Conservation (phyloP, 2,797 vertebrate species). For the Perodicticus potto region DNA sequence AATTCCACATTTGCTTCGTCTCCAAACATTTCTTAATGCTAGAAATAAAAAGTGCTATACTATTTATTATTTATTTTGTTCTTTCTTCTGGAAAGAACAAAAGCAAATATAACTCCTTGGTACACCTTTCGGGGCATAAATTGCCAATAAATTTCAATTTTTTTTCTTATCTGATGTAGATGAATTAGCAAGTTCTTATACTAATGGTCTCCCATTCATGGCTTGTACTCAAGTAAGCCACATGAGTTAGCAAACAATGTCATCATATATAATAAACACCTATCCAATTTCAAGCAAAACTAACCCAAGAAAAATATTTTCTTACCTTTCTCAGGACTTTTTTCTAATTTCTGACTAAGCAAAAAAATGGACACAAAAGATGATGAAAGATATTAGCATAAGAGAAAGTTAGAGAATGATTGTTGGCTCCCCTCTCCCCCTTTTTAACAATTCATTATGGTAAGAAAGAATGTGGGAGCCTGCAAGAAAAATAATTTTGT, state of each 20-base stretch:
- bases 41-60: neutral
- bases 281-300: neutral
- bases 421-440: neutral
- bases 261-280: neutral
- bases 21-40: neutral
- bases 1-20: neutral
- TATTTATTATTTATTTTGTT: no score
- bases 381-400: neutral
- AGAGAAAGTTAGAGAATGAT: neutral
- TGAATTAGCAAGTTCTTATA: neutral
- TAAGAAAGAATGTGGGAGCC: neutral
- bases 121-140: neutral
- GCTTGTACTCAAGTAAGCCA: neutral
- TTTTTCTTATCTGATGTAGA: neutral
- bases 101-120: neutral
- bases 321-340: neutral
- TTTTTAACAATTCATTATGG: neutral
- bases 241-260: neutral
- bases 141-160: neutral
- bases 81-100: neutral
- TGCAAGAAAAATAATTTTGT: neutral
- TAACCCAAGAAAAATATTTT: neutral
- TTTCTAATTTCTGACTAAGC: neutral
- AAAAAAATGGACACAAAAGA: neutral
- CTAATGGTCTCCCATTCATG: neutral